A percentile compares a stretch with the other conserved stretches of the same genome.
Conservation (phyloP, 2,888 invertebrate species). For the Athrips mouffetella region DNA sequence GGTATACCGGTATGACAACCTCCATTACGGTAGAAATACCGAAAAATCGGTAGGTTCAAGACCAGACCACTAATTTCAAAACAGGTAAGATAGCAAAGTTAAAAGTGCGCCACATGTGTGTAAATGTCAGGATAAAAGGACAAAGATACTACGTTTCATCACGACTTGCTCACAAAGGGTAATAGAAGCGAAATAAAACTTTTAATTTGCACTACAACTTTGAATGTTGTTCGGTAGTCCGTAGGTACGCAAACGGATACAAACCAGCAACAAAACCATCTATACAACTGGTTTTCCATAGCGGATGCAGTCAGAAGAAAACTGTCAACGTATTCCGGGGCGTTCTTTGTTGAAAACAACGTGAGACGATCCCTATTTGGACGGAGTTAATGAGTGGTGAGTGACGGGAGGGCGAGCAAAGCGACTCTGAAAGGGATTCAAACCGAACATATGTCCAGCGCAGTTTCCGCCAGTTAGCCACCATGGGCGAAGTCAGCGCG, state of each 20-base stretch:
- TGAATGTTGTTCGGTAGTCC: no score
- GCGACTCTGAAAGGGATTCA: not conserved
- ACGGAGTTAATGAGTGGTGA: constrained; percentile 10
- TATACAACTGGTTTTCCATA: not conserved
- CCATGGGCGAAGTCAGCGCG: not conserved
- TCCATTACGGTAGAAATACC: no score
- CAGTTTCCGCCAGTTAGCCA: constrained; percentile 15
- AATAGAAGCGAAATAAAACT: not conserved
- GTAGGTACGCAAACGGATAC: no score
- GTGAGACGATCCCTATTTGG: not conserved
- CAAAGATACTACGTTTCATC: constrained; percentile 18
- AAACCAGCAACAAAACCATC: no score
- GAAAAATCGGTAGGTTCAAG: no score
- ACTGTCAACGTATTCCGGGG: not conserved
- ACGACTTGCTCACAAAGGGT: not conserved
- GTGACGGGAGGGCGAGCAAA: constrained; percentile 9
- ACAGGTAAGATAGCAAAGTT: no score
- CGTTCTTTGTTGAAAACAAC: not conserved
- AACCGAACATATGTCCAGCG: constrained; percentile 18
- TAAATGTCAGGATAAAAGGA: constrained; percentile 24
- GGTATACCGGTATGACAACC: no score
- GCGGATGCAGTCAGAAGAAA: not conserved
- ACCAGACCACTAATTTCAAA: no score
- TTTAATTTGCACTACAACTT: no score
- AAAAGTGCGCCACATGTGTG: constrained; percentile 22